Conservation (phyloP, 1,140 invertebrate species). For the Hylyphantes graminicola region DNA sequence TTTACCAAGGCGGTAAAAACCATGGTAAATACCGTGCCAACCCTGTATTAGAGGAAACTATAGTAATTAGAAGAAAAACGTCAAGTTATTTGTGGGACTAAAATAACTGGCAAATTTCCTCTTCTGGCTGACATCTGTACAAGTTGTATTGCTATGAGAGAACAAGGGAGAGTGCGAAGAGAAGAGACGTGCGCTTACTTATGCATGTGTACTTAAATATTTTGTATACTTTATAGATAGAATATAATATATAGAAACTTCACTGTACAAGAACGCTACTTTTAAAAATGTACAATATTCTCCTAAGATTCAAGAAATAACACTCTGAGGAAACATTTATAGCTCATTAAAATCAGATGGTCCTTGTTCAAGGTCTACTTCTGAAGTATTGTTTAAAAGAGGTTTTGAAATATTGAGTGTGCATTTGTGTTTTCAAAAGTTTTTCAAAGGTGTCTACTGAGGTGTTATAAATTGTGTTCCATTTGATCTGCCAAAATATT, state of each 20-base stretch:
- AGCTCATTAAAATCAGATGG: conserved; percentile 36
- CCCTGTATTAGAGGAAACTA: not conserved
- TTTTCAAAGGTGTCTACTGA: not conserved
- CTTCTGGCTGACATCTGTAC: conserved; percentile 18
- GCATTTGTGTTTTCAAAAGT: not conserved
- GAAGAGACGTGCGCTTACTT: not conserved
- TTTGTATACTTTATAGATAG: conserved; percentile 10
- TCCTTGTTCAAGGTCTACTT: not conserved
- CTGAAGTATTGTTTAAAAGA: not conserved
- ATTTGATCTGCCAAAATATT: not conserved
- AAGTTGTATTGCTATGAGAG: conserved; percentile 49
- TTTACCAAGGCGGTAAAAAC: no score
- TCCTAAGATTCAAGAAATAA: conserved; percentile 27
- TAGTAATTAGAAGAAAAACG: not conserved
- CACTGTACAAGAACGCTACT: conserved; percentile 14
- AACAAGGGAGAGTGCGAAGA: conserved; percentile 14
- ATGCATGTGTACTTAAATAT: conserved; percentile 38
- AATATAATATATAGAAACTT: conserved; percentile 44
- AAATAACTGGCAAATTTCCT: not conserved
- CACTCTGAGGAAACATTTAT: conserved; percentile 39
- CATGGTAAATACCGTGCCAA: no score
- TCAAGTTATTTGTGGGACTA: not conserved
- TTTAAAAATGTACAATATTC: conserved; percentile 36
- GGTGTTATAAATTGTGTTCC: not conserved
- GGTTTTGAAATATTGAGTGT: not conserved